phyloP scores from a whole-genome alignment of 2,797 vertebrate species.

The Moxostoma hubbsi region DNA sequence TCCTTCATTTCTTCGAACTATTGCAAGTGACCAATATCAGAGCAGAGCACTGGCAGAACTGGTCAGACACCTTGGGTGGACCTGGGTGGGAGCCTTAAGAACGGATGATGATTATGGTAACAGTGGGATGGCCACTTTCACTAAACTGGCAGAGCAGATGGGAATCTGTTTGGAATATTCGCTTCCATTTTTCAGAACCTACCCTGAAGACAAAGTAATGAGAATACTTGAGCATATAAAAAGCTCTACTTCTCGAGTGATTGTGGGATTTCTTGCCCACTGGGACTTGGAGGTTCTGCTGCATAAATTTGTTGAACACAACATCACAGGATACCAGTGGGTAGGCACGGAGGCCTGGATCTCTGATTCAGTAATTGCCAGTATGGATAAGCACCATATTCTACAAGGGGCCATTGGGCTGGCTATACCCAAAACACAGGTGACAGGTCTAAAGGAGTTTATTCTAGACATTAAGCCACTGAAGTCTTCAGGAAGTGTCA shows the following conservation, averaged over 20 bases:
- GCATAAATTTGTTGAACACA: constrained; percentile 60
- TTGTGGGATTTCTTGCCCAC: constrained; percentile 61
- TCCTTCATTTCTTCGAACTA: constrained; percentile 78
- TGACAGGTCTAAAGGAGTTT: constrained; percentile 70
- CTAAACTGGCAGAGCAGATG: constrained; percentile 52
- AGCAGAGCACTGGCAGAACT: constrained; percentile 75
- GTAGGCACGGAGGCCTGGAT: constrained; percentile 76
- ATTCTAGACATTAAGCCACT: constrained; percentile 69
- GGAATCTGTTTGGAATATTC: constrained; percentile 67
- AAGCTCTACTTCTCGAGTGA: constrained; percentile 60
- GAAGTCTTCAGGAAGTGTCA: constrained; percentile 58
- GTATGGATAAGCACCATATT: constrained; percentile 64
- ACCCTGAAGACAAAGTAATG: constrained; percentile 58
- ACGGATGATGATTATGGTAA: constrained; percentile 70
- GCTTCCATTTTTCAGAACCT: constrained; percentile 58
- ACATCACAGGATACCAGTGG: constrained; percentile 76
- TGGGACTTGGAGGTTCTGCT: constrained; percentile 55
- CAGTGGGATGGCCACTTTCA: constrained; percentile 62
- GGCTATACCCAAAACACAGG: constrained; percentile 70
- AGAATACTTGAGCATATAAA: constrained; percentile 60
- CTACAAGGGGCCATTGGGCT: constrained; percentile 75
- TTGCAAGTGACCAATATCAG: constrained; percentile 78
- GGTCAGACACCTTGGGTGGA: constrained; percentile 79
- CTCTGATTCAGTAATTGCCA: constrained; percentile 66
- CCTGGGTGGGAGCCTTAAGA: constrained; percentile 76